A percentile compares a stretch with the other conserved stretches of the same genome.
These are phyloP conservation scores for Manis crassicaudata DNA, from an alignment of 2,797 vertebrate genomes.

Conservation along the genomic window DNA sequence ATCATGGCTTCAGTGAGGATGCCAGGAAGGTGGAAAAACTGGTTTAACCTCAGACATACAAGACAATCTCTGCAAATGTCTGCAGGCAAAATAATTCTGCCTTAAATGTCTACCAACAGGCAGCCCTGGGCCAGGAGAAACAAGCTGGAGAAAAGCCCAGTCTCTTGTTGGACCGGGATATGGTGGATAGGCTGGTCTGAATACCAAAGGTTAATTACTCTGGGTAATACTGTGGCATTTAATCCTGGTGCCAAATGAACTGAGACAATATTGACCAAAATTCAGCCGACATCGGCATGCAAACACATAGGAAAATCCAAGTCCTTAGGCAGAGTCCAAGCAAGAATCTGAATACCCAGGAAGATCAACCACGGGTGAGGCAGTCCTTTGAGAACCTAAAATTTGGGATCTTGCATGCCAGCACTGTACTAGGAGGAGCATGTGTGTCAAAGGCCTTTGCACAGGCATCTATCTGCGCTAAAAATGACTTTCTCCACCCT, in stretches of 20 bases:
- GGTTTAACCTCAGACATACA: background rate
- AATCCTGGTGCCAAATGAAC: background rate
- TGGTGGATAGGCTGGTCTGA: background rate
- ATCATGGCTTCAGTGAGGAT: background rate
- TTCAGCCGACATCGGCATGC: background rate
- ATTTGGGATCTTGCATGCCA: rapidly evolving
- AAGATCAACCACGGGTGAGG: rapidly evolving
- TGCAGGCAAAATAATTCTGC: background rate
- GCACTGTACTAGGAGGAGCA: rapidly evolving
- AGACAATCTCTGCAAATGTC: background rate
- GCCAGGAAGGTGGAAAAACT: background rate
- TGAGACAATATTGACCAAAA: slow-evolving; percentile 56
- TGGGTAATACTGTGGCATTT: slow-evolving; percentile 27
- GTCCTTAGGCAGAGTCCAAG: background rate
- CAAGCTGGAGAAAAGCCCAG: background rate
- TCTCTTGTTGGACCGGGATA: background rate
- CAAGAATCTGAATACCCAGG: background rate
- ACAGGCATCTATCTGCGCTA: rapidly evolving
- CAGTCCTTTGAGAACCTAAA: background rate
- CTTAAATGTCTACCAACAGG: background rate
- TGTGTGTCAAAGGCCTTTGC: rapidly evolving
- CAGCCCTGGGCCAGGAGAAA: background rate
- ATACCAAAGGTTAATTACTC: slow-evolving; percentile 41
- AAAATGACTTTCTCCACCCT: background rate
- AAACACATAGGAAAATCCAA: slow-evolving; percentile 15